Base-by-base conservation (phyloP, 2,888 invertebrate genomes). In the Eledone cirrhosa region DNA sequence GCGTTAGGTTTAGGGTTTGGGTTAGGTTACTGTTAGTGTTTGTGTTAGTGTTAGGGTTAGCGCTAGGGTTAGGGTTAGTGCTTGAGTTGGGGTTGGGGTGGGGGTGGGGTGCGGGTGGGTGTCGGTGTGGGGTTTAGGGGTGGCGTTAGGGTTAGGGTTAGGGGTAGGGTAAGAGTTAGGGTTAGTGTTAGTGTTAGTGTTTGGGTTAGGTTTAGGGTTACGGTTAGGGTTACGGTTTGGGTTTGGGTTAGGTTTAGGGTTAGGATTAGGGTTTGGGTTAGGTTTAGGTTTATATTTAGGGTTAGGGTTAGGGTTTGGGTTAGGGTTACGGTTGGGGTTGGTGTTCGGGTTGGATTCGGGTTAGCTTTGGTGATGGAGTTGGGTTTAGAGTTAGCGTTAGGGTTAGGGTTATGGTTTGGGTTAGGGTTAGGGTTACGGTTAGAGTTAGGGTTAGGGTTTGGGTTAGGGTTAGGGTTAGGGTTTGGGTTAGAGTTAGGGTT, bases 341-440 rank as follows among this genome's bases (percentile, higher is more conserved):
- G 53, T 13, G 13, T 53, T 16, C 14, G 53, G 53, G 13, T 53
- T 16, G 53, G 53, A 19, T 53, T 53, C 13, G 53, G 53, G 53
- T 53, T 53, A 53, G 53, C 14, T 13, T 53, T 53, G 19, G 53
- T 13, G 53, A 16, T 53, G 19, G 14, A 19, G 53, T 53, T 53
- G 19, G 53, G 53, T 13, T 53, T 53, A 16, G 53, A 19, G 53
- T 53, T 53, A 16, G 53, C 14, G 53, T 53, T 53, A 16, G 53
- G 53, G 53, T 53, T 53, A 53, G 53, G 53, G 53, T 53, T 53
- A n/a, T n/a, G n/a, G n/a, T n/a, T n/a, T n/a, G n/a, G n/a, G n/a
- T n/a, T n/a, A n/a, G n/a, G n/a, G n/a, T n/a, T n/a, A n/a, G n/a
- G n/a, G n/a, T n/a, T n/a, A n/a, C n/a, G n/a, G n/a, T n/a, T n/a